These are phyloP conservation scores for Limonius californicus DNA, from an alignment of 1,140 invertebrate genomes.

Conservation along the genomic window DNA sequence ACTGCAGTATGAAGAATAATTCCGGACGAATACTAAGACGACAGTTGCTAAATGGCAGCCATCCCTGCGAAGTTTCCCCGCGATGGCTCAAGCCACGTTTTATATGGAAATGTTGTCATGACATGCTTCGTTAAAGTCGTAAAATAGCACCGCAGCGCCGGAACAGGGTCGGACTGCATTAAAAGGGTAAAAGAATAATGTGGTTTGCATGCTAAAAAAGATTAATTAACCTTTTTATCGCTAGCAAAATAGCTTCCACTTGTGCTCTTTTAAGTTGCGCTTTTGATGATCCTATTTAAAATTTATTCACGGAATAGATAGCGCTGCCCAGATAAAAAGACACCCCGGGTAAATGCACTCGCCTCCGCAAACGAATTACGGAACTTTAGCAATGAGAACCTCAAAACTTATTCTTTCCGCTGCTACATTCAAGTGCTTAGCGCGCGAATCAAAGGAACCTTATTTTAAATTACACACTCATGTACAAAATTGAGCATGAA, in stretches of 20 bases:
- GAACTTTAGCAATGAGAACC: too few species aligned
- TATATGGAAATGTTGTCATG: conserved; percentile 46
- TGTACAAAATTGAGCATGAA: too few species aligned
- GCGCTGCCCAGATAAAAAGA: too few species aligned
- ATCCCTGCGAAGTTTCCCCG: conserved; percentile 34
- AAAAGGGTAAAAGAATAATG: conserved; percentile 42
- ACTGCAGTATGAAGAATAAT: conserved; percentile 31
- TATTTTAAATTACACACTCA: too few species aligned
- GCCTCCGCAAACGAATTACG: not conserved
- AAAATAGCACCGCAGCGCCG: conserved; percentile 35
- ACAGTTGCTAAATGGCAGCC: conserved; percentile 35
- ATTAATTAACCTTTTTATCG: conserved; percentile 42
- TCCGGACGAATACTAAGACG: conserved; percentile 26
- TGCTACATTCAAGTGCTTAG: too few species aligned
- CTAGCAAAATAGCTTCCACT: conserved; percentile 28
- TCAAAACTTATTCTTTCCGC: too few species aligned
- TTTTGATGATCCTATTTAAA: not conserved
- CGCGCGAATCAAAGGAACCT: too few species aligned
- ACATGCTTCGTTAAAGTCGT: conserved; percentile 44
- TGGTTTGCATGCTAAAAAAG: conserved; percentile 41
- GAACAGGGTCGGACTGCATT: conserved; percentile 40
- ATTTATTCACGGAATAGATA: conserved; percentile 2
- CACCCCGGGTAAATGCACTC: not conserved
- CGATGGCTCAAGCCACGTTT: conserved; percentile 31
- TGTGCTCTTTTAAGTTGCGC: conserved; percentile 6